These are phyloP conservation scores for Cheilinus undulatus DNA, from an alignment of 2,113 vertebrate genomes.

Conservation along the genomic window DNA sequence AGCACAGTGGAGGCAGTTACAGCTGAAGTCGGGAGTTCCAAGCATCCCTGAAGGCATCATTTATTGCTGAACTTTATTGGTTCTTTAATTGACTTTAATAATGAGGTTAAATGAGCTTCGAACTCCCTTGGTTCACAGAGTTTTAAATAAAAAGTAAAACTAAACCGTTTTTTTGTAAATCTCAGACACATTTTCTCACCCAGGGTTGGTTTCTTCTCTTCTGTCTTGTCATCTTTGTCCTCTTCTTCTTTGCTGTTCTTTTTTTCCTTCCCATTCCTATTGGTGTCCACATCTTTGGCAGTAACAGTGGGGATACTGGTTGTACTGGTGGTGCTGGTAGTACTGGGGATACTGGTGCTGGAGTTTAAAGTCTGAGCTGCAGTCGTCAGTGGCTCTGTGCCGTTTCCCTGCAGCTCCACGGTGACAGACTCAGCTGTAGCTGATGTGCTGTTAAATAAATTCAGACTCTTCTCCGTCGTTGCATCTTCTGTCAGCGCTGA, in stretches of 20 bases:
- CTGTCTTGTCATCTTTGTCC: not conserved
- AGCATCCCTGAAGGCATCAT: conserved; percentile 40
- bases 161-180: not conserved
- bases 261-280: not conserved
- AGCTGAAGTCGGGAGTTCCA: not conserved
- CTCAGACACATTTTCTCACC: conserved; percentile 53
- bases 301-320: not conserved
- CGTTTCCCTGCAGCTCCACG: conserved; percentile 11
- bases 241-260: not conserved
- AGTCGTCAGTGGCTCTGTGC: not conserved
- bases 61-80: no score
- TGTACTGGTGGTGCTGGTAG: not conserved
- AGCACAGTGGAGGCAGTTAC: no score
- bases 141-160: not conserved
- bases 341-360: not conserved
- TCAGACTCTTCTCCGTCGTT: not conserved
- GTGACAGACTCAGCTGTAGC: conserved; percentile 5
- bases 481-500: conserved; percentile 12
- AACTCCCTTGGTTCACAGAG: not conserved
- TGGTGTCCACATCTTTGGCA: conserved; percentile 11
- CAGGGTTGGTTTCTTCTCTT: conserved; percentile 16
- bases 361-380: not conserved
- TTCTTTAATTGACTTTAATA: not conserved
- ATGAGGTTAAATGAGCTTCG: not conserved
- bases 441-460: conserved; percentile 2